A percentile compares a stretch with the other conserved stretches of the same genome.
These are phyloP conservation scores for Latrodectus elegans DNA, from an alignment of 2,888 invertebrate species.

Conservation along the genomic window DNA sequence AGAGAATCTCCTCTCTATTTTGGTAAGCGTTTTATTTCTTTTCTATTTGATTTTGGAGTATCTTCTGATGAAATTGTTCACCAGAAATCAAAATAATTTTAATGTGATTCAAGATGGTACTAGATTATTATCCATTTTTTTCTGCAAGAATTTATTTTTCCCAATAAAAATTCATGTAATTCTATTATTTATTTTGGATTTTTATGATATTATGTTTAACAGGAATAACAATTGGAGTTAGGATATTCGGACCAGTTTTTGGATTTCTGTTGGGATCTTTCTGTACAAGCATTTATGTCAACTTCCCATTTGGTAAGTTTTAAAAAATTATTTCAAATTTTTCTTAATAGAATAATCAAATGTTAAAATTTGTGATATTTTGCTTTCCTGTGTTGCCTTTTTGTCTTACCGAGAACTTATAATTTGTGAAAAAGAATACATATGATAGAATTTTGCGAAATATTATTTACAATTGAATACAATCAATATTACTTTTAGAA, in stretches of 20 bases:
- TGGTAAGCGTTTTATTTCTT: conserved; percentile 79
- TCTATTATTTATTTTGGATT: no score
- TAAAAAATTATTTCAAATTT: not conserved
- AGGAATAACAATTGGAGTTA: conserved; percentile 93
- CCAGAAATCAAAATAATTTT: no score
- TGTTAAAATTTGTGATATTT: not conserved
- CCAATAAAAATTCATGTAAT: no score
- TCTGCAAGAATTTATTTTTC: no score
- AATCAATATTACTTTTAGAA: conserved; percentile 24
- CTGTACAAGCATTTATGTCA: conserved; percentile 90
- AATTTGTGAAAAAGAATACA: not conserved
- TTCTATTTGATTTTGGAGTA: not conserved
- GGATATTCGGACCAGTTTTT: conserved; percentile 91
- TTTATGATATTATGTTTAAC: not conserved
- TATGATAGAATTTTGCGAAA: not conserved
- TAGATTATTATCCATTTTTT: no score
- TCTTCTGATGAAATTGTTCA: no score
- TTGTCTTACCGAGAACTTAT: not conserved
- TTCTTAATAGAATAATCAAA: not conserved
- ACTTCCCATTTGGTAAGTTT: conserved; percentile 79
- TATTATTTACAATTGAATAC: not conserved
- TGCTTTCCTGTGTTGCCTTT: not conserved
- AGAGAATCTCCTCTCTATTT: conserved; percentile 93
- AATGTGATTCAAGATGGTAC: no score
- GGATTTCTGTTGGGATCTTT: conserved; percentile 92